Evolutionary conservation across 1,140 invertebrate species (phyloP).

Genomic region (Listronotus bonariensis): DNA sequence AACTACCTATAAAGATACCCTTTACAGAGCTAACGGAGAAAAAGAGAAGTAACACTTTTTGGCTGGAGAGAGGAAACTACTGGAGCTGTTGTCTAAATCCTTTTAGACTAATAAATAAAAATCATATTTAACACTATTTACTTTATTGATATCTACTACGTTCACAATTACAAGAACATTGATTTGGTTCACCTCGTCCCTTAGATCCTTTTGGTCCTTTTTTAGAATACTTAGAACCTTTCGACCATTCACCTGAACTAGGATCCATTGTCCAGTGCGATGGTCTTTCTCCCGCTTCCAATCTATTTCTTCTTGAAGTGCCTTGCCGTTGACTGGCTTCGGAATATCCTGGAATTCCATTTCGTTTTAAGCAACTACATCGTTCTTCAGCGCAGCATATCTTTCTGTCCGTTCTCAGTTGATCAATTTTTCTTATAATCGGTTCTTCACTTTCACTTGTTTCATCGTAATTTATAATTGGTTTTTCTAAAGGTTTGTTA

Average conservation of each 20-base stretch:
- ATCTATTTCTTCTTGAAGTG: background rate
- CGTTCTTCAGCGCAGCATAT: slow-evolving; percentile 25
- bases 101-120: too few relatives aligned
- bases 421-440: slow-evolving; percentile 33
- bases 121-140: background rate
- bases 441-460: slow-evolving; percentile 38
- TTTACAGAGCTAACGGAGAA: too few relatives aligned
- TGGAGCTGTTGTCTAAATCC: too few relatives aligned
- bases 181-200: background rate
- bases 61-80: too few relatives aligned
- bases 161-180: slow-evolving; percentile 22
- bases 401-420: slow-evolving; percentile 32
- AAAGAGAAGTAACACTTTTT: too few relatives aligned
- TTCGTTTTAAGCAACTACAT: slow-evolving; percentile 21
- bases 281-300: slow-evolving; percentile 12
- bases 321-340: slow-evolving; percentile 16
- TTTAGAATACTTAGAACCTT: slow-evolving; percentile 22
- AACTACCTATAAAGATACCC: too few relatives aligned
- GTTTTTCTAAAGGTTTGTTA: slow-evolving; percentile 50
- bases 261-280: slow-evolving; percentile 48
- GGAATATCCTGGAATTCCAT: slow-evolving; percentile 17
- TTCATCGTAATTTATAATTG: slow-evolving; percentile 50
- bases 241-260: slow-evolving; percentile 47
- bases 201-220: background rate
- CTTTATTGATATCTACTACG: slow-evolving; percentile 16